phyloP scores from a whole-genome alignment of 2,797 vertebrate genomes.

The Eulemur rubriventer region DNA sequence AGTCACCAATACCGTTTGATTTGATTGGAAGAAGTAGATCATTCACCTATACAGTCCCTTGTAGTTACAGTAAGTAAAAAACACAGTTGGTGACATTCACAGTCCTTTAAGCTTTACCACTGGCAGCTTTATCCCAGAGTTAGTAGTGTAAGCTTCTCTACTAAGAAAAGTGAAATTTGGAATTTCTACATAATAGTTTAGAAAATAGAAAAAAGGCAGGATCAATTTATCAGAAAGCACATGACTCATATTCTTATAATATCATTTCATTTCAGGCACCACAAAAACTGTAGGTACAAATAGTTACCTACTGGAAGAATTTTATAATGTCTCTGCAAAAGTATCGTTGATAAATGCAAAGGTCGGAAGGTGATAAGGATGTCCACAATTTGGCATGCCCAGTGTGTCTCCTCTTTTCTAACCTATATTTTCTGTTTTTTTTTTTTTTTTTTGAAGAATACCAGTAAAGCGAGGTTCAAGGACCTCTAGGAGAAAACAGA shows the following conservation, averaged over 20 bases:
- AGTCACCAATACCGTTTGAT: not conserved
- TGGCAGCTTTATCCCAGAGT: not conserved
- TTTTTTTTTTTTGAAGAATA: conserved; percentile 36
- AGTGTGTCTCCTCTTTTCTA: not conserved
- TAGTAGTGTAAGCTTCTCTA: not conserved
- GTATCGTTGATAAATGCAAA: not conserved
- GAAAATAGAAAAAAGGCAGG: not conserved
- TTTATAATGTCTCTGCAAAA: not conserved
- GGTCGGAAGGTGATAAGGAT: not conserved
- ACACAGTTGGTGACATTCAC: not conserved
- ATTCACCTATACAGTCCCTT: not conserved
- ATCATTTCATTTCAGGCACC: conserved; percentile 36
- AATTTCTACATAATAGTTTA: conserved; percentile 18
- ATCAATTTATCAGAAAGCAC: not conserved
- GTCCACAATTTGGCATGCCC: not conserved
- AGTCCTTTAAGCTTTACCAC: not conserved
- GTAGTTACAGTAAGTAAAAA: not conserved
- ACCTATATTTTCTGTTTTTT: not conserved
- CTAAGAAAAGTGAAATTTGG: not conserved
- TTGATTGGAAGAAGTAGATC: not conserved
- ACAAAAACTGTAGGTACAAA: conserved; percentile 35
- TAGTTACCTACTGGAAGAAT: conserved; percentile 10
- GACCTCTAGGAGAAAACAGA: conserved; percentile 9
- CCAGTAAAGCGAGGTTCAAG: not conserved
- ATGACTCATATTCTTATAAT: conserved; percentile 28